phyloP scores from a whole-genome alignment of 2,113 vertebrate species.

The Echinops telfairi region DNA sequence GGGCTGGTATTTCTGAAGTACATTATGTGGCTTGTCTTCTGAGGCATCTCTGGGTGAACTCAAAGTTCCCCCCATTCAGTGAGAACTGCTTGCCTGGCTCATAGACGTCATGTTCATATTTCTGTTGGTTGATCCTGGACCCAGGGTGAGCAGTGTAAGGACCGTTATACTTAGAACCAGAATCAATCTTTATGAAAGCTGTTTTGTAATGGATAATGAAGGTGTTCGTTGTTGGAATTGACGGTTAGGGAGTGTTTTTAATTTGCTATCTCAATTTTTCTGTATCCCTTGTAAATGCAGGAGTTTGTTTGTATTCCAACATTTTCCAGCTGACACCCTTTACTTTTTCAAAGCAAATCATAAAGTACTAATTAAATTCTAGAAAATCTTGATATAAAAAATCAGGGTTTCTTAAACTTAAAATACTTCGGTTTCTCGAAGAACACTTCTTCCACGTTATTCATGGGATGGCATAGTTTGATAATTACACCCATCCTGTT shows the following conservation, averaged over 20 bases:
- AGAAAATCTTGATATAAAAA: neutral
- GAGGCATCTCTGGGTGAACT: neutral
- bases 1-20: neutral
- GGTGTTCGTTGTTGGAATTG: conserved; percentile 18
- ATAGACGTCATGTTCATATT: no score
- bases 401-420: neutral
- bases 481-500: neutral
- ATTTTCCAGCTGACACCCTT: neutral
- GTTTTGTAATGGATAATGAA: neutral
- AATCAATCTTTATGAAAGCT: neutral
- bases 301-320: neutral
- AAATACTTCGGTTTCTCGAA: neutral
- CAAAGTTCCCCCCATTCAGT: neutral
- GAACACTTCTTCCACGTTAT: conserved; percentile 1
- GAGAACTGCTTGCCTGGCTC: neutral
- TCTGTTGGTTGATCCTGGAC: neutral
- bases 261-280: neutral
- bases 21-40: neutral
- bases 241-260: neutral
- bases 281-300: neutral
- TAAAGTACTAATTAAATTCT: neutral
- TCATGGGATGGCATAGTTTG: neutral
- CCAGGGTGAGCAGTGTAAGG: neutral
- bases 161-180: neutral
- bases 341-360: neutral